Conservation (phyloP, 1,140 invertebrate genomes). For the Heterodera schachtii region DNA sequence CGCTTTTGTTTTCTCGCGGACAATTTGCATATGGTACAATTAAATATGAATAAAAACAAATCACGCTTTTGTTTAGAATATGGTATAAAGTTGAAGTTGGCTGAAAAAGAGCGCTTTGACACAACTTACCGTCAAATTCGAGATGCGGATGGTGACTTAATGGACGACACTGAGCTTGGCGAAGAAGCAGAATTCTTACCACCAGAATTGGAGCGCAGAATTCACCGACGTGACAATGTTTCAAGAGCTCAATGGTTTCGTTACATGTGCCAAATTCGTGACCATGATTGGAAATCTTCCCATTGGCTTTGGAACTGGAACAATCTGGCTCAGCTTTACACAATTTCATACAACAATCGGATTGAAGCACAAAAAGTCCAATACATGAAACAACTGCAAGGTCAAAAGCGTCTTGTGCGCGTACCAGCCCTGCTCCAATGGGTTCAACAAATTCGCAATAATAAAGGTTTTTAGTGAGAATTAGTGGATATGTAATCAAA, state of each 20-base stretch:
- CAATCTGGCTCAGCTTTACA: not conserved
- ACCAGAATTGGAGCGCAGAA: not conserved
- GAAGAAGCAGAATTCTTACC: slow-evolving; percentile 6
- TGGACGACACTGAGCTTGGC: not conserved
- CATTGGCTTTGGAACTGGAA: slow-evolving; percentile 2
- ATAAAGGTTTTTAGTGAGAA: not conserved
- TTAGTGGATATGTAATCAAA: not conserved
- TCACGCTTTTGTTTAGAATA: not conserved
- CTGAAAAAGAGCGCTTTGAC: not conserved
- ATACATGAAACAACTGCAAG: slow-evolving; percentile 7
- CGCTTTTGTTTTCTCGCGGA: not conserved
- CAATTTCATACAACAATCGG: not conserved
- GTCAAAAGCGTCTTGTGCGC: not conserved
- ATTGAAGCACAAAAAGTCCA: slow-evolving; percentile 4
- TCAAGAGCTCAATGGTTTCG: not conserved
- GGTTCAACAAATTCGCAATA: not conserved
- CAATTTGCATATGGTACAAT: not conserved
- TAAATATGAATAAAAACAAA: not conserved
- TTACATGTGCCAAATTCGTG: not conserved
- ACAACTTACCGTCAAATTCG: not conserved
- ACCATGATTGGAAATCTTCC: not conserved
- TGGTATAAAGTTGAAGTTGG: not conserved
- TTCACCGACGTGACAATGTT: not conserved
- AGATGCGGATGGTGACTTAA: not conserved
- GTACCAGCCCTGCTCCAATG: not conserved